Evolutionary conservation across 2,113 vertebrate genomes (phyloP), one percentile per base, ranked within the genome.

Genomic region (Otis tarda): DNA sequence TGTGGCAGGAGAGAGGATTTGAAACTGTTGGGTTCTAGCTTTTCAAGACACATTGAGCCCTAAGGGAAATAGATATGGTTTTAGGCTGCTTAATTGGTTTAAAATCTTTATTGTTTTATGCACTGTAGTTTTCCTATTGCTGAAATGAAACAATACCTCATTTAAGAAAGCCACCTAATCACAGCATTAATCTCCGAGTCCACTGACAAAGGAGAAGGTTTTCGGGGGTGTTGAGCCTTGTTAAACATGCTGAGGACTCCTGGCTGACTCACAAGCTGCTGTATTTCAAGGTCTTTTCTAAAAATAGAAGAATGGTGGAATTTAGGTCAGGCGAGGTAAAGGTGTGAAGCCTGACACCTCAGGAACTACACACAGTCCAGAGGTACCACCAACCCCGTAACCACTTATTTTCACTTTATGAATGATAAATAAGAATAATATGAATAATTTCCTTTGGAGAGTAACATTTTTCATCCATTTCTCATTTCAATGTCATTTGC

Each of bases 121-220:
- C 50, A 23, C 24, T 61, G 27, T 89, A 61, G 45, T 75, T 95
- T 95, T 93, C 87, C 87, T 96, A 88, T 97, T 96, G 81, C 95
- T 79, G 55, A 85, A 94, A 87, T 83, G 57, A 95, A 96, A 94
- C 94, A 97, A 94, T 95, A 67, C 67, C 50, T 93, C 53, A 61
- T 76, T 87, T 91, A 84, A 87, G 87, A 83, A 94, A 79, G 53
- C 86, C 30, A 65, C 49, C 84, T 95, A 95, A 95, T 97, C 91
- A 4, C 63, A 2, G 2, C 65, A 41, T 77, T 88, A 91, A 95
- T 96, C 93, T 93, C 73, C 0, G 3, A 70, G 70, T 47, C 55
- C 28, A 13, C 41, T 76, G 77, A 73, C 49, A 75, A 87, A 93
- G 55, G 35, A 87, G 45, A 82, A 89, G 83, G 76, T 90, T 65